Base-by-base conservation (phyloP, 2,797 vertebrate genomes). In the Tokudaia tokunoshimensis region DNA sequence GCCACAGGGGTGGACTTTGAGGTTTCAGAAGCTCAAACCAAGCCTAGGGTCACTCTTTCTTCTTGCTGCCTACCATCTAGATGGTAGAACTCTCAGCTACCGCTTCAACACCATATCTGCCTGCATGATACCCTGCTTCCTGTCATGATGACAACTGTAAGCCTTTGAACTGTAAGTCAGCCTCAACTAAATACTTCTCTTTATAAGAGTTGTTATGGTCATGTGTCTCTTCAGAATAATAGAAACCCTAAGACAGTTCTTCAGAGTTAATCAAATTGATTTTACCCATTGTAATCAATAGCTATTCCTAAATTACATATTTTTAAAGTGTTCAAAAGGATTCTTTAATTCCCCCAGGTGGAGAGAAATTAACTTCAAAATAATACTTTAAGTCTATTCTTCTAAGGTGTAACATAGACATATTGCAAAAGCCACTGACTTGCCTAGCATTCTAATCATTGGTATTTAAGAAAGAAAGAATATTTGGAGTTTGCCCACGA, bases 331-430 rank as follows among this genome's bases (percentile, higher is more conserved):
- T 17, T 65, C 31, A n/a, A 81, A 41, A 70, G 4, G 2, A 0
- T 29, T 92, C 31, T 89, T 34, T 91, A 90, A 76, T 96, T 84
- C 26, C 65, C 47, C 22, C 24, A 88, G 78, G 41, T 94, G 22
- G 87, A 85, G 93, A 93, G 52, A 97, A 95, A 80, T 4, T 90
- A 91, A 8, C 44, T 84, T 93, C 67, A 72, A 96, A 95, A 65
- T 90, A 37, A 7, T 52, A 17, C 59, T 8, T 83, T 37, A 9
- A 83, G 47, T 87, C 2, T 75, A 72, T 67, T 34, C 52, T 83
- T 34, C 76, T 89, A 65, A 92, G 75, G 34, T 80, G 10, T 31
- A 78, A 76, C 29, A 91, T 17, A 12, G 13, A 9, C 12, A 47
- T 74, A 50, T 88, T 34, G 72, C 55, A 78, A 92, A 78, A 85